Evolutionary conservation across 2,113 vertebrate species (phyloP).

Genomic region (Rallus limicola): DNA sequence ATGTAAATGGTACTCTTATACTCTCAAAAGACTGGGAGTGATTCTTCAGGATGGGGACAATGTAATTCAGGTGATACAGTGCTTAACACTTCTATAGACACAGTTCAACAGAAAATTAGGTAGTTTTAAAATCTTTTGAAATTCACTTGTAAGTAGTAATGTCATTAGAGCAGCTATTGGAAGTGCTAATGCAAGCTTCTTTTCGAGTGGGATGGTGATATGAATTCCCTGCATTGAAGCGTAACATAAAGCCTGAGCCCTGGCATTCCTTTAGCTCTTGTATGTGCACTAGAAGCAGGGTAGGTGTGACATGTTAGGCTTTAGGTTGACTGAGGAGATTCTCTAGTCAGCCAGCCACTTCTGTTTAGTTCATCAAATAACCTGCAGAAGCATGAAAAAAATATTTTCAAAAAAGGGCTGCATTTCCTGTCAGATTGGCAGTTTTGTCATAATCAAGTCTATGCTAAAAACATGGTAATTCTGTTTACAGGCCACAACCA

Average conservation of each 20-base stretch:
- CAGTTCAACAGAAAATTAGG: neutral
- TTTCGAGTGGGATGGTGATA: neutral
- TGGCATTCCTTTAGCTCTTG: neutral
- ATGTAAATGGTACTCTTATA: neutral
- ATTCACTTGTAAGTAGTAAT: neutral
- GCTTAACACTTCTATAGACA: neutral
- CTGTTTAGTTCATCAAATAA: neutral
- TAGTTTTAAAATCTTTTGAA: neutral
- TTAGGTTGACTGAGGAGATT: neutral
- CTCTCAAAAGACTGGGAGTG: neutral
- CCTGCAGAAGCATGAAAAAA: neutral
- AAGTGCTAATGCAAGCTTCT: neutral
- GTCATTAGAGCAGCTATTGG: neutral
- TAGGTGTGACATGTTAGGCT: neutral
- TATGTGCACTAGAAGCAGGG: accelerated
- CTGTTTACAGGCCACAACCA: neutral
- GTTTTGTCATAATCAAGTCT: neutral
- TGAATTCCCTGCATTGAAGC: neutral
- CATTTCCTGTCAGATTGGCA: neutral
- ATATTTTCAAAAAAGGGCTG: neutral
- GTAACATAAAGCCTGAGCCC: neutral
- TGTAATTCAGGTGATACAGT: neutral
- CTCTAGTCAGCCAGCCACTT: neutral
- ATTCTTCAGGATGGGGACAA: neutral
- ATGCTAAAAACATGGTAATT: neutral